Percentiles rank a stretch among this genome's conserved stretches.
These are phyloP conservation scores for Rattus rattus DNA, from an alignment of 2,113 vertebrate genomes.

Conservation along the genomic window DNA sequence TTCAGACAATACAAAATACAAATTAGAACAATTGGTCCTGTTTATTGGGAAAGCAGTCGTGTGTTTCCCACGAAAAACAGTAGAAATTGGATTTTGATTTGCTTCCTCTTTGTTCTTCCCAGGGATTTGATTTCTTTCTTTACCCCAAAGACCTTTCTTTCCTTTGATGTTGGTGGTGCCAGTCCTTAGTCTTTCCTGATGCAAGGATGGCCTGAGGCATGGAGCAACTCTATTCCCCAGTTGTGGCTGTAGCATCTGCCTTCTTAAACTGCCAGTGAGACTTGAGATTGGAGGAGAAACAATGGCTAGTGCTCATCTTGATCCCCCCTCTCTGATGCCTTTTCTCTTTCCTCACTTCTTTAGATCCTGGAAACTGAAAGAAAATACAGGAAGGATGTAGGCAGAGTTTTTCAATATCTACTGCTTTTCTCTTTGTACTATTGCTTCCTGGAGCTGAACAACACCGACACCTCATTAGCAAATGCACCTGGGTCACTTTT, in stretches of 20 bases:
- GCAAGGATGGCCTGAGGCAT: slow-evolving; percentile 62
- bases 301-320: background rate
- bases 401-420: background rate
- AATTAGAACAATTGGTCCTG: background rate
- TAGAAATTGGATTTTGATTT: slow-evolving; percentile 41
- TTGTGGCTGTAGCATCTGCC: slow-evolving; percentile 34
- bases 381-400: slow-evolving; percentile 48
- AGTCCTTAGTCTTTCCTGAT: slow-evolving; percentile 58
- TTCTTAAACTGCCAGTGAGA: slow-evolving; percentile 43
- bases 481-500: background rate
- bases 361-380: slow-evolving; percentile 28
- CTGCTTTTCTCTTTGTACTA: slow-evolving; percentile 10
- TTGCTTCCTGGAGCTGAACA: slow-evolving; percentile 49
- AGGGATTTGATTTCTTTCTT: slow-evolving; percentile 59
- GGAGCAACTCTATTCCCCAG: slow-evolving; percentile 62
- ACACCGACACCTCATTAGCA: slow-evolving; percentile 43
- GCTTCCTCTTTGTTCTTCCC: slow-evolving; percentile 41
- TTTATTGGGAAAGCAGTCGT: slow-evolving; percentile 28
- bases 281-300: background rate
- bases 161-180: slow-evolving; percentile 60
- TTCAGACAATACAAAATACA: slow-evolving; percentile 5
- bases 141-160: slow-evolving; percentile 61
- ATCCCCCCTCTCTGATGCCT: background rate
- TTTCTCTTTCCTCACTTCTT: slow-evolving; percentile 29
- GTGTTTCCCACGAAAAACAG: background rate